Evolutionary conservation across 2,113 vertebrate species (phyloP).

Genomic region (Romanogobio albipinnatus): DNA sequence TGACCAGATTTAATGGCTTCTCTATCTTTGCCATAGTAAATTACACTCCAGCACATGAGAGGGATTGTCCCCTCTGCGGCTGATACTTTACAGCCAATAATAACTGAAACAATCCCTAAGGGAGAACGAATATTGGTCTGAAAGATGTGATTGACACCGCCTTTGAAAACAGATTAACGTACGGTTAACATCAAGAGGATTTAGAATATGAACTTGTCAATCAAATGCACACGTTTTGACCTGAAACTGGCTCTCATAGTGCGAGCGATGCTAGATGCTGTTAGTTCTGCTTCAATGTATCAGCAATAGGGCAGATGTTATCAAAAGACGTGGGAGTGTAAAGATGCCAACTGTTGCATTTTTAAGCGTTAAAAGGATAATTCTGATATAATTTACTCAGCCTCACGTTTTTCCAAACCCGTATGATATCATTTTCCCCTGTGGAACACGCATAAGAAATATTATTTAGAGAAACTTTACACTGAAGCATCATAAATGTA

Average conservation of each 20-base stretch:
- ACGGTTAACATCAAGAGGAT: constrained; percentile 33
- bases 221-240: neutral
- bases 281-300: constrained; percentile 8
- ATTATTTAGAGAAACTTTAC: neutral
- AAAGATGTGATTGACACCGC: constrained; percentile 34
- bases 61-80: constrained; percentile 6
- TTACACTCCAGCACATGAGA: constrained; percentile 36
- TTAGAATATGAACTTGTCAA: constrained; percentile 8
- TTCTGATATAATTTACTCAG: neutral
- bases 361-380: constrained; percentile 1
- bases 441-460: neutral
- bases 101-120: constrained; percentile 46
- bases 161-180: constrained; percentile 31
- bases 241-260: neutral
- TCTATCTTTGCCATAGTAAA: constrained; percentile 54
- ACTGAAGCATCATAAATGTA: neutral
- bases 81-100: constrained; percentile 41
- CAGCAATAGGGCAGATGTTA: neutral
- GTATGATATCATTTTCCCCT: neutral
- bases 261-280: neutral
- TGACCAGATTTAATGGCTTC: constrained; percentile 51
- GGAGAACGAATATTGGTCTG: constrained; percentile 26
- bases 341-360: neutral
- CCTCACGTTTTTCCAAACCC: neutral
- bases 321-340: neutral